These are phyloP conservation scores for Callorhinus ursinus DNA, from an alignment of 2,113 vertebrate species.

Conservation along the genomic window DNA sequence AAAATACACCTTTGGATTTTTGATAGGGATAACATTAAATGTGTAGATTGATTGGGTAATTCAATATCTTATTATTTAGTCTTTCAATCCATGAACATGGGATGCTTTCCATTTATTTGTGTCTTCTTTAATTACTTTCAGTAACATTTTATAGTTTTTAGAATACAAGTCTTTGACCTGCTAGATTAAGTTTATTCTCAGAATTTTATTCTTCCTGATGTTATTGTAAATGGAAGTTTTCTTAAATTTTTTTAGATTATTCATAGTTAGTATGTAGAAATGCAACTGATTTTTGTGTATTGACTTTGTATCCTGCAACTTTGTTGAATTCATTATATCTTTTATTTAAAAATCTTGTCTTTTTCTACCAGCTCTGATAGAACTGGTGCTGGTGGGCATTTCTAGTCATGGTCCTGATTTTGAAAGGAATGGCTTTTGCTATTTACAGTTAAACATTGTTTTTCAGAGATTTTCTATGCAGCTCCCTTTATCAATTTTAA, in stretches of 20 bases:
- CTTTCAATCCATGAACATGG: background rate
- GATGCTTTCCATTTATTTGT: background rate
- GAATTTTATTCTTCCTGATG: background rate
- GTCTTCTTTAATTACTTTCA: background rate
- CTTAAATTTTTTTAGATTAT: background rate
- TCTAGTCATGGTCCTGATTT: background rate
- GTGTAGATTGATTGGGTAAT: background rate
- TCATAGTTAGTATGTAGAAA: background rate
- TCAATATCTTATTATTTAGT: background rate
- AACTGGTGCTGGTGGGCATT: background rate
- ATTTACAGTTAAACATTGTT: background rate
- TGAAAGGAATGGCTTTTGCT: background rate
- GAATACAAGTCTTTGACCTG: background rate
- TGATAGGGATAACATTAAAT: background rate
- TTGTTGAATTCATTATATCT: background rate
- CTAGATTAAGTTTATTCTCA: background rate
- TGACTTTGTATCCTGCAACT: background rate
- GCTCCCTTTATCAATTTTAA: background rate
- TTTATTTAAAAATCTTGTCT: background rate
- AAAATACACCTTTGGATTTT: background rate
- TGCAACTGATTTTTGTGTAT: background rate
- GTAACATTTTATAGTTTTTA: background rate
- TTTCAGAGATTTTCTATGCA: background rate
- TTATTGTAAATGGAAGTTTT: background rate
- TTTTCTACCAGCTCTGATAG: background rate